phyloP scores from a whole-genome alignment of 1,140 invertebrate genomes.

The Oreohelix idahoensis region DNA sequence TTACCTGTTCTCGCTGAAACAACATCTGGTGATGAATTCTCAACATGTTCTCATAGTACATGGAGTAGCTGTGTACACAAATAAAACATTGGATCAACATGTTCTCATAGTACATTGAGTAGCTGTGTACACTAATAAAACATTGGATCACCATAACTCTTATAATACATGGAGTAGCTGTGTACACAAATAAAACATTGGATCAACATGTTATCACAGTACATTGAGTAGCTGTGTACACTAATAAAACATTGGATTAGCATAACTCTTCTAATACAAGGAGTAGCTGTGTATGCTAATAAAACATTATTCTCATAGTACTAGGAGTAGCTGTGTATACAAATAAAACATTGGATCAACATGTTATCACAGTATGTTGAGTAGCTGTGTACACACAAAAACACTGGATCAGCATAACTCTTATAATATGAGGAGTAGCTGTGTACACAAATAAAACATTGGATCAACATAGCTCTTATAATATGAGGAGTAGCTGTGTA shows the following conservation, averaged over 20 bases:
- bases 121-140: conserved; percentile 42
- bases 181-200: conserved; percentile 23
- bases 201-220: no score
- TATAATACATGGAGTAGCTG: conserved; percentile 32
- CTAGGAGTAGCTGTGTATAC: conserved; percentile 68
- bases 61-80: conserved; percentile 66
- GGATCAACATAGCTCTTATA: no score
- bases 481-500: no score
- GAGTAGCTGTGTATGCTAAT: no score
- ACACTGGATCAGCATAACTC: no score
- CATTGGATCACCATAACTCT: no score
- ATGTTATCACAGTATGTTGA: no score
- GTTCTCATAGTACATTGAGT: no score
- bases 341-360: not conserved
- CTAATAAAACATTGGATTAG: no score
- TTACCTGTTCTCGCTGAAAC: conserved; percentile 68
- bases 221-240: no score
- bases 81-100: no score
- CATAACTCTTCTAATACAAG: no score
- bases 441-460: conserved; percentile 33
- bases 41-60: conserved; percentile 72
- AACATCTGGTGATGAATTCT: conserved; percentile 68
- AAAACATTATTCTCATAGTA: conserved; percentile 73
- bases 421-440: conserved; percentile 18
- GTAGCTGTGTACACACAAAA: conserved; percentile 43